A percentile compares a stretch with the other conserved stretches of the same genome.
phyloP scores from a whole-genome alignment of 2,113 vertebrate genomes.

The Hippolais icterina region DNA sequence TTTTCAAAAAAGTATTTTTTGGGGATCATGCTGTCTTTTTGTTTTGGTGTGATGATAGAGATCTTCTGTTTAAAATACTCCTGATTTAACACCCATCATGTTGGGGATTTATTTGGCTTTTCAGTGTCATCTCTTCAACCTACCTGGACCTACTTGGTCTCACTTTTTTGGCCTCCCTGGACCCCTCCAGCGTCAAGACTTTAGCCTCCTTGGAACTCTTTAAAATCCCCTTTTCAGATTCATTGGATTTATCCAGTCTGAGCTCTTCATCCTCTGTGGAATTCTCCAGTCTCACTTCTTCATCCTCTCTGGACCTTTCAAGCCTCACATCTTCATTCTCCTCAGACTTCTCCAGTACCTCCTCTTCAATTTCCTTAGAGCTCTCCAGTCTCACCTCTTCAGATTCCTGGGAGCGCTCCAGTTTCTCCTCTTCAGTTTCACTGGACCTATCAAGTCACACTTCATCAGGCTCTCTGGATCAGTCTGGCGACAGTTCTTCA shows the following conservation, averaged over 20 bases:
- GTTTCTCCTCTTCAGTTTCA: constrained; percentile 46
- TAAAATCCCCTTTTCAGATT: constrained; percentile 59
- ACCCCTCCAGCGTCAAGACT: constrained; percentile 49
- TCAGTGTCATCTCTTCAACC: constrained; percentile 19
- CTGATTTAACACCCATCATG: neutral
- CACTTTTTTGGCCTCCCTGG: constrained; percentile 57
- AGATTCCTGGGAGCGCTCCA: constrained; percentile 61
- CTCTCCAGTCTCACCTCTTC: constrained; percentile 59
- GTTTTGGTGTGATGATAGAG: neutral
- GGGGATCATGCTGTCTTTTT: neutral
- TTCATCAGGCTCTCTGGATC: constrained; percentile 39
- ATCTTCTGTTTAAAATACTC: neutral
- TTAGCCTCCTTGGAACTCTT: constrained; percentile 53
- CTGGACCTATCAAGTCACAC: constrained; percentile 57
- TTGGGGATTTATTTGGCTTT: constrained; percentile 32
- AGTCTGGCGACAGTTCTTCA: constrained; percentile 21
- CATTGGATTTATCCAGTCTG: constrained; percentile 56
- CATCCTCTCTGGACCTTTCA: constrained; percentile 61
- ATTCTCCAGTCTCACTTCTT: constrained; percentile 48
- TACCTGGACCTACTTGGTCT: constrained; percentile 33
- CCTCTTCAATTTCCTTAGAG: constrained; percentile 57
- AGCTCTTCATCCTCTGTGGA: constrained; percentile 63
- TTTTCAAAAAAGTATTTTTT: neutral
- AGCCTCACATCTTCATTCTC: constrained; percentile 46
- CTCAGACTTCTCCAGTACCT: constrained; percentile 28